phyloP scores from a whole-genome alignment of 2,888 invertebrate genomes.

The Nymphalis urticae region DNA sequence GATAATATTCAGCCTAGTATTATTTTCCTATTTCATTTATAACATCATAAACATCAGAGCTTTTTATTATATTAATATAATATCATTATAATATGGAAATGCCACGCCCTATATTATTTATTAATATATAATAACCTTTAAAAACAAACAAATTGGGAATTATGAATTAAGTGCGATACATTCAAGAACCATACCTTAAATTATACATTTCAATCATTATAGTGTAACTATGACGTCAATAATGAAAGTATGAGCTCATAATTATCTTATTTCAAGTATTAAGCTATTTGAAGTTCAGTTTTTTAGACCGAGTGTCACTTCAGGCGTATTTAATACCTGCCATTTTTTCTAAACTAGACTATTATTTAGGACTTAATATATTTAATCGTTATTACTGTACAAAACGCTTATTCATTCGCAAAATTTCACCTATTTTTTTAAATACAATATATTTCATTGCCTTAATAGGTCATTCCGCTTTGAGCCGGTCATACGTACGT shows the following conservation, averaged over 20 bases:
- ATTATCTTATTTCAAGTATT: constrained; percentile 4
- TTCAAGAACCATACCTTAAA: constrained; percentile 4
- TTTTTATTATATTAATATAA: not conserved
- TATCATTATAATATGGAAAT: not conserved
- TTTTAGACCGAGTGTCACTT: constrained; percentile 55
- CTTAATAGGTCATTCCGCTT: constrained; percentile 52
- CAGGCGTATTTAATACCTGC: constrained; percentile 50
- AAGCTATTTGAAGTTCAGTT: constrained; percentile 7
- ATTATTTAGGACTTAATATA: constrained; percentile 63
- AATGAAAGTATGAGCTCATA: constrained; percentile 1
- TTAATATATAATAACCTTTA: constrained; percentile 1
- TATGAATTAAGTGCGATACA: not conserved
- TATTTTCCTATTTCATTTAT: not conserved
- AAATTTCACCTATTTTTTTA: constrained; percentile 71
- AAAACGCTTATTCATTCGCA: constrained; percentile 74
- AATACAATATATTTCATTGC: constrained; percentile 42
- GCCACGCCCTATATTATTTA: constrained; percentile 9
- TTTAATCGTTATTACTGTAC: constrained; percentile 75
- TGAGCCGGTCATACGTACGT: constrained; percentile 70
- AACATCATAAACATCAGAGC: not conserved
- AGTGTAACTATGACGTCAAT: not conserved
- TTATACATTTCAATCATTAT: constrained; percentile 5
- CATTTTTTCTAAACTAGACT: constrained; percentile 66
- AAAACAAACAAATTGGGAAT: not conserved
- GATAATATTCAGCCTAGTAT: no score